Percentiles rank a stretch among this genome's conserved stretches.
phyloP scores from a whole-genome alignment of 2,113 vertebrate genomes.

The Hucho hucho region DNA sequence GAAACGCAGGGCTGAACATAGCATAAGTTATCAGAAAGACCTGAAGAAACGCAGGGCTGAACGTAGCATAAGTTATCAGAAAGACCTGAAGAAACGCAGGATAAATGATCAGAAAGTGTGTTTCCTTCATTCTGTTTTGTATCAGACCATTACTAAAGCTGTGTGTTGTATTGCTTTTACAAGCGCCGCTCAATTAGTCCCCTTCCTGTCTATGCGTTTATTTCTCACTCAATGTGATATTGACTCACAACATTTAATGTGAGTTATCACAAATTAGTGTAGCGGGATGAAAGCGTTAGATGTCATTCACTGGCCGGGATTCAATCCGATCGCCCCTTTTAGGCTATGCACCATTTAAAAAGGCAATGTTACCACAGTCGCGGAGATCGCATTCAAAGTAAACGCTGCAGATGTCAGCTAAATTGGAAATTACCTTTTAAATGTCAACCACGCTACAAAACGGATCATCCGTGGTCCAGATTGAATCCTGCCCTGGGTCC shows the following conservation, averaged over 20 bases:
- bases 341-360: too few relatives aligned
- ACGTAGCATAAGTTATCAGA: too few relatives aligned
- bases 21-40: neutral
- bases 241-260: neutral
- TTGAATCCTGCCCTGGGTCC: neutral
- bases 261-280: neutral
- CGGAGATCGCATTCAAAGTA: too few relatives aligned
- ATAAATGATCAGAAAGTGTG: neutral
- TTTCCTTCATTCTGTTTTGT: neutral
- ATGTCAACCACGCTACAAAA: too few relatives aligned
- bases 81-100: too few relatives aligned
- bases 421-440: too few relatives aligned
- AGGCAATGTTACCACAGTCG: too few relatives aligned
- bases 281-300: neutral
- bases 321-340: too few relatives aligned
- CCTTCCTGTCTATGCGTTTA: neutral
- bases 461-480: too few relatives aligned
- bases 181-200: neutral
- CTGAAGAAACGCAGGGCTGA: too few relatives aligned
- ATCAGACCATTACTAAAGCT: neutral
- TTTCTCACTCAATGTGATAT: neutral
- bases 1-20: neutral
- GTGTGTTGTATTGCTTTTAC: neutral
- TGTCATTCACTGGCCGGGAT: neutral
- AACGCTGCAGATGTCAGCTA: too few relatives aligned